A percentile compares a stretch with the other conserved stretches of the same genome.
Evolutionary conservation across 2,888 invertebrate genomes (phyloP).

Genomic region (Chaetogeoica ovagalla): DNA sequence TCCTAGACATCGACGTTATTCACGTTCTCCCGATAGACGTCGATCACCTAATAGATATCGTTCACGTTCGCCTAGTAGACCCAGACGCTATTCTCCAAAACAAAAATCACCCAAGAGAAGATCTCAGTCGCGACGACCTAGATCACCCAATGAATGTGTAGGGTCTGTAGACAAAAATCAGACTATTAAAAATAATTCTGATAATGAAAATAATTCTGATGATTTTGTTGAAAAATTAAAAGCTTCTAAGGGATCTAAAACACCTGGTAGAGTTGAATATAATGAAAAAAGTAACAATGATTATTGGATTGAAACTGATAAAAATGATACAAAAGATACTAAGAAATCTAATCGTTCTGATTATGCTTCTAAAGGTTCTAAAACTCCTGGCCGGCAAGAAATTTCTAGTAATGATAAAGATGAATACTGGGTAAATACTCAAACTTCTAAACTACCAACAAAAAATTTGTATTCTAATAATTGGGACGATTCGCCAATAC

Average conservation of each 20-base stretch:
- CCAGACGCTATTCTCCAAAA: slow-evolving; percentile 33
- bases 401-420: slow-evolving; percentile 32
- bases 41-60: slow-evolving; percentile 46
- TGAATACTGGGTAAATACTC: slow-evolving; percentile 40
- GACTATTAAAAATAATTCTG: slow-evolving; percentile 33
- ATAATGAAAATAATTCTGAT: slow-evolving; percentile 49
- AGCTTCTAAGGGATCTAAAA: slow-evolving; percentile 41
- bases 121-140: slow-evolving; percentile 28
- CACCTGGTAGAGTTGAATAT: slow-evolving; percentile 32
- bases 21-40: slow-evolving; percentile 49
- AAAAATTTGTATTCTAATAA: slow-evolving; percentile 42
- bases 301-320: slow-evolving; percentile 37
- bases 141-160: slow-evolving; percentile 8
- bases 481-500: slow-evolving; percentile 48
- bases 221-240: slow-evolving; percentile 51
- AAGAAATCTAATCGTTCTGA: slow-evolving; percentile 31
- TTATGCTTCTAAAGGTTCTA: slow-evolving; percentile 39
- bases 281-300: slow-evolving; percentile 33
- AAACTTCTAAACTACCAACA: slow-evolving; percentile 23
- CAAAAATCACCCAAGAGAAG: slow-evolving; percentile 36
- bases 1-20: slow-evolving; percentile 37
- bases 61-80: slow-evolving; percentile 38
- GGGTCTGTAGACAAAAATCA: slow-evolving; percentile 28
- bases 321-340: slow-evolving; percentile 30
- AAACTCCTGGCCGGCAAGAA: slow-evolving; percentile 32